Conservation (phyloP, 2,888 invertebrate genomes). For the Callyntrura sp. region DNA sequence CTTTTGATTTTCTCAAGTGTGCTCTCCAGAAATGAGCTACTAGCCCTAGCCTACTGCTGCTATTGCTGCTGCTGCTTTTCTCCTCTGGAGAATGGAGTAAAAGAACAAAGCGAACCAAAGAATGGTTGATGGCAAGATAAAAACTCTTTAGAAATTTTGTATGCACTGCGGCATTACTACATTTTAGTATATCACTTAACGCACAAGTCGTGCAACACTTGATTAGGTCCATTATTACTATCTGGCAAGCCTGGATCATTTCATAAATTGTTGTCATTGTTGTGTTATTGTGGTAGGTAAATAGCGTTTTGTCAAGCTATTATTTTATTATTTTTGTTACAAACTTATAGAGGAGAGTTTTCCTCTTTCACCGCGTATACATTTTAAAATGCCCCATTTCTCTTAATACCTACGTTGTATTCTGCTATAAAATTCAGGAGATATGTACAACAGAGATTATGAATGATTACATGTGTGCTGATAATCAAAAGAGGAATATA, state of each 20-base stretch:
- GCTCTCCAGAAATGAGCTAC: constrained; percentile 24
- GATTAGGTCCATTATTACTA: constrained; percentile 20
- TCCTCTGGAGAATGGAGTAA: not conserved
- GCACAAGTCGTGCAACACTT: constrained; percentile 36
- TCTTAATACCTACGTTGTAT: not conserved
- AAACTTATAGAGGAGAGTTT: not conserved
- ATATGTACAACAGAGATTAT: not conserved
- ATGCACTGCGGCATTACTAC: not conserved
- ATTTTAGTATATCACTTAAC: constrained; percentile 1
- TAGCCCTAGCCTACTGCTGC: not conserved
- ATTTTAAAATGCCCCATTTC: not conserved
- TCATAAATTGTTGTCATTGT: constrained; percentile 24
- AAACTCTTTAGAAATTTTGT: constrained; percentile 14
- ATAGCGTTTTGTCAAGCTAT: not conserved
- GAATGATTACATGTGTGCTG: not conserved
- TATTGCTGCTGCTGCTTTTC: constrained; percentile 18
- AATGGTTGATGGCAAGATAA: constrained; percentile 12
- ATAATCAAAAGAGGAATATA: constrained; percentile 6
- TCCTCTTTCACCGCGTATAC: not conserved
- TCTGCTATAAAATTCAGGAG: too few relatives aligned
- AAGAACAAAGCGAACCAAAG: constrained; percentile 16
- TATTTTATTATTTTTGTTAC: not conserved
- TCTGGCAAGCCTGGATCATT: constrained; percentile 13
- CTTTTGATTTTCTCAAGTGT: constrained; percentile 50
- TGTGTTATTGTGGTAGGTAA: constrained; percentile 10